Percentiles rank a stretch among this genome's conserved stretches.
These are phyloP conservation scores for Gadopsis bispinosus DNA, from an alignment of 2,797 vertebrate genomes.

Conservation along the genomic window DNA sequence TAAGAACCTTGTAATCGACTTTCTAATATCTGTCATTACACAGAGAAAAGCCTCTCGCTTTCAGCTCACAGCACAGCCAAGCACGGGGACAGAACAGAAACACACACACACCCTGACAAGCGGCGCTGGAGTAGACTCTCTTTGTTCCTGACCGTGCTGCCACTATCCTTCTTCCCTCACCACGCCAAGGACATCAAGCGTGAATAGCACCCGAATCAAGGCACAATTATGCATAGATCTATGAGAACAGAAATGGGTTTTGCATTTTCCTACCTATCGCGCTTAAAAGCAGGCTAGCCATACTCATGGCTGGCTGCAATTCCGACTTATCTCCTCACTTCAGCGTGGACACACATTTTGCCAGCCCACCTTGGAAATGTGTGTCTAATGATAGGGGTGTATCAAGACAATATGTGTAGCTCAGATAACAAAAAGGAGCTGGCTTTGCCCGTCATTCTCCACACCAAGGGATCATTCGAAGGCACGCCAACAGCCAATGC, in stretches of 20 bases:
- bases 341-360: conserved; percentile 52
- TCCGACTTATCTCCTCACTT: conserved; percentile 65
- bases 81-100: conserved; percentile 54
- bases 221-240: conserved; percentile 68
- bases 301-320: conserved; percentile 24
- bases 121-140: conserved; percentile 45
- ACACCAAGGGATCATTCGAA: conserved; percentile 42
- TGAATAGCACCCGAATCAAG: conserved; percentile 63
- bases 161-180: conserved; percentile 47
- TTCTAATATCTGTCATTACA: conserved; percentile 80
- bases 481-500: conserved; percentile 41
- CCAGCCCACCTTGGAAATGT: conserved; percentile 62
- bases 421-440: conserved; percentile 72
- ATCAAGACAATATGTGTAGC: conserved; percentile 66
- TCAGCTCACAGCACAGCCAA: conserved; percentile 60
- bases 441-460: conserved; percentile 58
- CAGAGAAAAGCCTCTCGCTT: conserved; percentile 61
- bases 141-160: conserved; percentile 67
- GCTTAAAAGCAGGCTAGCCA: conserved; percentile 50
- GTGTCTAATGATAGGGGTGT: conserved; percentile 66
- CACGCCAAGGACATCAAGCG: conserved; percentile 64
- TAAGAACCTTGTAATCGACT: conserved; percentile 75
- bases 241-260: conserved; percentile 52
- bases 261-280: conserved; percentile 53
- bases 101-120: conserved; percentile 46